These are phyloP conservation scores for Cloeon dipterum DNA, from an alignment of 2,888 invertebrate species.

Conservation along the genomic window DNA sequence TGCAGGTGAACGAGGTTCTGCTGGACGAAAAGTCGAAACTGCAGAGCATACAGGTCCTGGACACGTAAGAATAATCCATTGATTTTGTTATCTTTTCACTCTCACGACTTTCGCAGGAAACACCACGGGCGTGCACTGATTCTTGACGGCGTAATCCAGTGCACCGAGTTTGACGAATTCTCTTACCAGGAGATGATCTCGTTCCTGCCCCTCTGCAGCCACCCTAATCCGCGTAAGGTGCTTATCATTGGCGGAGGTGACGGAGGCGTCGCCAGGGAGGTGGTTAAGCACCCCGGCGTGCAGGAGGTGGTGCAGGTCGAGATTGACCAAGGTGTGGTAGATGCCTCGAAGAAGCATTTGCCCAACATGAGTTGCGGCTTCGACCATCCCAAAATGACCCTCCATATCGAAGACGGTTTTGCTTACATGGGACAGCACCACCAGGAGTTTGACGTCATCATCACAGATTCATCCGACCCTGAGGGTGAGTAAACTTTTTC, in stretches of 20 bases:
- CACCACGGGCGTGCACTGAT: conserved; percentile 69
- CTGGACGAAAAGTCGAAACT: conserved; percentile 57
- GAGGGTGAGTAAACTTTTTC: conserved; percentile 33
- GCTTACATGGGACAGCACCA: conserved; percentile 74
- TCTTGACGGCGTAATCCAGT: conserved; percentile 91
- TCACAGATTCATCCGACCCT: conserved; percentile 96
- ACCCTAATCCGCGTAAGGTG: conserved; percentile 69
- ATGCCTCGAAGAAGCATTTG: conserved; percentile 67
- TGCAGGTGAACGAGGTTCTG: conserved; percentile 59
- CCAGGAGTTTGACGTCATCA: conserved; percentile 84
- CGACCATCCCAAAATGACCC: conserved; percentile 51
- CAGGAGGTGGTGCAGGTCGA: conserved; percentile 77
- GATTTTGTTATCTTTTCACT: not conserved
- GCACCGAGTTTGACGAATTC: conserved; percentile 88
- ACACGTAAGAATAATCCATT: conserved; percentile 33
- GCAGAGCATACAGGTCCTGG: conserved; percentile 64
- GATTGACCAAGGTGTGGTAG: conserved; percentile 81
- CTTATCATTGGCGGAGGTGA: conserved; percentile 95
- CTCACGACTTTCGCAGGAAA: conserved; percentile 21
- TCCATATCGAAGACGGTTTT: conserved; percentile 83
- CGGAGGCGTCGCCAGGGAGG: conserved; percentile 91
- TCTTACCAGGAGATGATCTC: conserved; percentile 98
- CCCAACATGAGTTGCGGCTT: conserved; percentile 83
- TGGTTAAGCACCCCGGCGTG: conserved; percentile 76
- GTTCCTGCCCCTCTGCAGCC: conserved; percentile 76